A percentile compares a stretch with the other conserved stretches of the same genome.
phyloP scores from a whole-genome alignment of 2,888 invertebrate genomes.

The Dasysyrphus tricinctus region DNA sequence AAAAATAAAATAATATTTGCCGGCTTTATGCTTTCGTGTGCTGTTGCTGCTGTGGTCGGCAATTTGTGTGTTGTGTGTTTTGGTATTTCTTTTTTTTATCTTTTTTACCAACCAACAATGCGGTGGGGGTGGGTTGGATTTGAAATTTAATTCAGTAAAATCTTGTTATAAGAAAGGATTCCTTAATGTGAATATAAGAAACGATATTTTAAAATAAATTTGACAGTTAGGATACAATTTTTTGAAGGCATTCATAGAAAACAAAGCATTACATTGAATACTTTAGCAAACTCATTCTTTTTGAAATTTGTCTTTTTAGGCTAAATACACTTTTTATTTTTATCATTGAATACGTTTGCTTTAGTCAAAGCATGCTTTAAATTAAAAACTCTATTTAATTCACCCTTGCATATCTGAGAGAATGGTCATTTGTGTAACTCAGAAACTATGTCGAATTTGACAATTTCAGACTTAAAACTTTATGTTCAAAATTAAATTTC shows the following conservation, averaged over 20 bases:
- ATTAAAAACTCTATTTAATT: no score
- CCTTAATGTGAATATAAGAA: not conserved
- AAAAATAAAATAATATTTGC: constrained; percentile 53
- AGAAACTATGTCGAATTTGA: no score
- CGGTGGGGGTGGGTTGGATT: not conserved
- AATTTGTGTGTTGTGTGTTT: constrained; percentile 6
- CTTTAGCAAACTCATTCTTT: no score
- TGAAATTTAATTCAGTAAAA: not conserved
- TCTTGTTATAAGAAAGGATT: not conserved
- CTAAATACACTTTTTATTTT: no score
- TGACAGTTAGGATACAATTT: not conserved
- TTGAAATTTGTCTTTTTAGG: no score
- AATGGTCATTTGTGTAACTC: no score
- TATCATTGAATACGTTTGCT: no score
- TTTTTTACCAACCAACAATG: constrained; percentile 19
- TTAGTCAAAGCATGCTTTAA: no score
- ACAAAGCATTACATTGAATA: no score
- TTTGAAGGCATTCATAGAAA: not conserved
- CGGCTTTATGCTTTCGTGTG: constrained; percentile 53
- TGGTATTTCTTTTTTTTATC: constrained; percentile 35
- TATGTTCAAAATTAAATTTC: no score
- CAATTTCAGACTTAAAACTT: no score
- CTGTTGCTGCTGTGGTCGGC: constrained; percentile 23
- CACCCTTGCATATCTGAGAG: no score
- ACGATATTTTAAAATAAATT: not conserved